Conservation (phyloP, 2,888 invertebrate genomes). For the Germaria angustata region DNA sequence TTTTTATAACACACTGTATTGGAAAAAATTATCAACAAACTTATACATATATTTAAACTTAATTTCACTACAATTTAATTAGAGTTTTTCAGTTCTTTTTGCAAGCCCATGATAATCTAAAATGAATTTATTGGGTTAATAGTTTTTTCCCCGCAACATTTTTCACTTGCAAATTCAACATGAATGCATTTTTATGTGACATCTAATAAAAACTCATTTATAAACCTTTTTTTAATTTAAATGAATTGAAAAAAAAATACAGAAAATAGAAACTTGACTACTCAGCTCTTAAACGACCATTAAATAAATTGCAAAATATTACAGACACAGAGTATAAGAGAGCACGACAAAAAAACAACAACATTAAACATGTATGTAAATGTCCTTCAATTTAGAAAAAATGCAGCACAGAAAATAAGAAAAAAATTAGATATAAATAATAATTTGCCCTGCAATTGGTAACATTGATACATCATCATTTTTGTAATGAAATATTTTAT, state of each 20-base stretch:
- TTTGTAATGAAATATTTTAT: constrained; percentile 45
- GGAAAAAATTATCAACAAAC: constrained; percentile 4
- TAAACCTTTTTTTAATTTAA: constrained; percentile 27
- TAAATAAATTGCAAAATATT: constrained; percentile 46
- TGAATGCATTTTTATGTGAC: constrained; percentile 32
- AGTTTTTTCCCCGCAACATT: constrained; percentile 24
- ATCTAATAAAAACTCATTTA: constrained; percentile 55
- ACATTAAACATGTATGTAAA: constrained; percentile 15
- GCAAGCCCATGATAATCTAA: constrained; percentile 45
- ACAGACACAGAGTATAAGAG: too few relatives aligned
- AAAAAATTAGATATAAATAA: constrained; percentile 14
- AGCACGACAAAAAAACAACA: not conserved
- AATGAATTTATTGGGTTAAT: constrained; percentile 59
- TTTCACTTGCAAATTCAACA: constrained; percentile 11
- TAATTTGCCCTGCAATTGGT: constrained; percentile 12
- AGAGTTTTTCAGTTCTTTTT: constrained; percentile 18
- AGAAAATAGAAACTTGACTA: constrained; percentile 23
- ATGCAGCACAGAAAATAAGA: not conserved
- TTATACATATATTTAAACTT: constrained; percentile 40
- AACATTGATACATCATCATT: not conserved
- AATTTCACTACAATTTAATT: constrained; percentile 47
- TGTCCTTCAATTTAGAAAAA: constrained; percentile 23
- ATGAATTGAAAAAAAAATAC: constrained; percentile 16
- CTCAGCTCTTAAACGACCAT: constrained; percentile 50
- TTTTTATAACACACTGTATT: not conserved